Percentiles rank a stretch among this genome's conserved stretches.
These are phyloP conservation scores for Brachirus orientalis DNA, from an alignment of 2,113 vertebrate species.

Conservation along the genomic window DNA sequence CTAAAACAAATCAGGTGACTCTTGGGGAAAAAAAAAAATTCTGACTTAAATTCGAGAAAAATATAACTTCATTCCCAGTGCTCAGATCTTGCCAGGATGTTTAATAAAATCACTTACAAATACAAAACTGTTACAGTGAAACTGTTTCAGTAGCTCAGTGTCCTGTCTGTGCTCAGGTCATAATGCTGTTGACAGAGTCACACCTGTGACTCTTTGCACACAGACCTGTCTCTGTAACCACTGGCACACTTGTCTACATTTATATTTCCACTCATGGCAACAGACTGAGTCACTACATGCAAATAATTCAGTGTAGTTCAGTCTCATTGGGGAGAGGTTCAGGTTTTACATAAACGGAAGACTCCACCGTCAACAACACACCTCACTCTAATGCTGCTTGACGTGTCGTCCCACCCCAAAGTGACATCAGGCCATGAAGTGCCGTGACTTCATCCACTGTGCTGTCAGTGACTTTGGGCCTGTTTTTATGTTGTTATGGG, in stretches of 20 bases:
- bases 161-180: constrained; percentile 27
- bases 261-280: constrained; percentile 33
- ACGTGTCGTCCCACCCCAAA: constrained; percentile 48
- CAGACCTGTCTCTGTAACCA: constrained; percentile 19
- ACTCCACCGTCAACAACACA: constrained; percentile 6
- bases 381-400: constrained; percentile 34
- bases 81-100: neutral
- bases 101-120: neutral
- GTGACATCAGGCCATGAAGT: constrained; percentile 61
- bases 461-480: constrained; percentile 39
- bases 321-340: constrained; percentile 16
- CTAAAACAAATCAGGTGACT: neutral
- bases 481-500: constrained; percentile 59
- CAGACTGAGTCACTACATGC: constrained; percentile 16
- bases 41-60: neutral
- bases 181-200: constrained; percentile 22
- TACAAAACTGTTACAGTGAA: neutral
- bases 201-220: constrained; percentile 36
- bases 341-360: neutral
- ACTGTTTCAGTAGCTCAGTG: neutral
- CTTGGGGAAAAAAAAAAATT: neutral
- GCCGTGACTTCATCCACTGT: constrained; percentile 42
- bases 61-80: neutral
- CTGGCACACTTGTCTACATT: constrained; percentile 29
- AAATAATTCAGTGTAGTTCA: constrained; percentile 10